Conservation (phyloP, 1,140 invertebrate genomes). For the Drosophila aff. region DNA sequence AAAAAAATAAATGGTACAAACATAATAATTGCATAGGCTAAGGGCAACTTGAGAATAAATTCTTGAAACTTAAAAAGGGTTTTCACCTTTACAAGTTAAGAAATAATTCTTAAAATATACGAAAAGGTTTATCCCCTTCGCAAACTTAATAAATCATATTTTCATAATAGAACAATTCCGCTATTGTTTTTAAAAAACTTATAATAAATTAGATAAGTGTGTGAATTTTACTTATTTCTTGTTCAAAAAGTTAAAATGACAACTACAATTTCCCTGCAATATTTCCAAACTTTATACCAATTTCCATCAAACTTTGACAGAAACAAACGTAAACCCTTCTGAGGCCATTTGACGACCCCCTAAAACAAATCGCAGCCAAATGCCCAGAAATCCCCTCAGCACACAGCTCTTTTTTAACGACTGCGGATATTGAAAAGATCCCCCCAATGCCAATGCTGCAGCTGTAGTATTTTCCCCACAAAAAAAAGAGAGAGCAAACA, state of each 20-base stretch:
- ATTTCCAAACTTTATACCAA: neutral
- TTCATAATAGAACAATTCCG: neutral
- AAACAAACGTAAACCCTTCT: slow-evolving; percentile 23
- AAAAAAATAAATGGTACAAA: slow-evolving; percentile 16
- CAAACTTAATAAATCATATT: neutral
- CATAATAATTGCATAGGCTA: slow-evolving; percentile 18
- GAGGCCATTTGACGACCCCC: slow-evolving; percentile 26
- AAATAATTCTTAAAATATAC: neutral
- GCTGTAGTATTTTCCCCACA: slow-evolving; percentile 18
- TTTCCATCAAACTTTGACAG: slow-evolving; percentile 13
- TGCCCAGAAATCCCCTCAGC: slow-evolving; percentile 30
- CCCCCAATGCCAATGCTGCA: slow-evolving; percentile 36
- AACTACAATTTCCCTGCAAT: neutral
- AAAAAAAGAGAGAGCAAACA: slow-evolving; percentile 16
- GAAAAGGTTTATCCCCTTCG: neutral
- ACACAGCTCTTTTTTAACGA: slow-evolving; percentile 26
- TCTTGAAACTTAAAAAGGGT: neutral
- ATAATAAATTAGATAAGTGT: neutral
- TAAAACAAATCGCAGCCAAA: slow-evolving; percentile 27
- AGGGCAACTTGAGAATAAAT: neutral
- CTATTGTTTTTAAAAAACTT: neutral
- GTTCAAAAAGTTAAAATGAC: neutral
- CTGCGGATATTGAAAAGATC: slow-evolving; percentile 32
- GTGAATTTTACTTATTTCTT: neutral
- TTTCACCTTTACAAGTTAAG: neutral